Evolutionary conservation across 2,888 invertebrate species (phyloP), one percentile per base, ranked within the genome.

Genomic region (Epistrophella euchroma): DNA sequence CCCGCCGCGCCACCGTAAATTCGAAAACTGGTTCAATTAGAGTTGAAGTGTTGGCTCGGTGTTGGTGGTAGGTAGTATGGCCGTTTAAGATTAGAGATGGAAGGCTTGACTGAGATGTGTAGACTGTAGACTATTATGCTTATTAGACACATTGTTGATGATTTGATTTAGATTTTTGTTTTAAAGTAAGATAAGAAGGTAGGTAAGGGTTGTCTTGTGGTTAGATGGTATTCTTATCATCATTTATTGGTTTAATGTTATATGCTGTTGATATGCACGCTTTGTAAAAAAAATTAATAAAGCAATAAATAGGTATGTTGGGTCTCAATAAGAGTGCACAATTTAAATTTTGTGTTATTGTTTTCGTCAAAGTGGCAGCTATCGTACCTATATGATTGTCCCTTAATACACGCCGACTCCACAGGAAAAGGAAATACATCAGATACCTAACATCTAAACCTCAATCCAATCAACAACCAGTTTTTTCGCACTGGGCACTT

Each of bases 11-110:
- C 68, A 75, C 81, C 68, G 76, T 62, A 17, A 85, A 81, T 76
- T 76, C 55, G 28, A 70, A 45, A 81, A 73, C 85, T 81, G 72
- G 73, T 73, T 78, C 76, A 81, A 81, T 73, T 73, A 52, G 62
- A 58, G 73, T 60, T 71, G 40, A 32, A 72, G 64, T 66, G 71
- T 17, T 35, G 50, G 9, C 22, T 19, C 37, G 50, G 62, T 70
- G n/a, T 5, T 37, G 37, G 5, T 50, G 19, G 47, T 47, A 2
- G 58, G 55, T 40, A 50, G 64, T 64, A n/a, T n/a, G 5, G 32
- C 45, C 19, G 45, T 64, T 47, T 50, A 37, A 32, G 37, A 50
- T 50, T 47, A 50, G 66, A 50, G 2, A n/a, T 37, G 22, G 50
- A 47, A 9, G 50, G 50, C 47, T 35, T 19, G 64, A n/a, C 43